Conservation (phyloP, 2,113 vertebrate genomes). For the Phoxinus phoxinus region DNA sequence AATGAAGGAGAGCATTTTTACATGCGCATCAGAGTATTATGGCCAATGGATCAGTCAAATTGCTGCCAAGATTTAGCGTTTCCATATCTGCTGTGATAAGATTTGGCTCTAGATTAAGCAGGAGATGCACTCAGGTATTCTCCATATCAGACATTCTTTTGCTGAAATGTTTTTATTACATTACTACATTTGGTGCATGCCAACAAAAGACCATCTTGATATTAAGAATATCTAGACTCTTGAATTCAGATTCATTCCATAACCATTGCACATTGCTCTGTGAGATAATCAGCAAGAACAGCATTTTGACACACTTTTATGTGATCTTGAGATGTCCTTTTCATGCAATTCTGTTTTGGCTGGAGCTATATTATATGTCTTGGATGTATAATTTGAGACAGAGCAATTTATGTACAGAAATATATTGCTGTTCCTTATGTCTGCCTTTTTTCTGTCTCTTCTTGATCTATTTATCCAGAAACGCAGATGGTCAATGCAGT, state of each 20-base stretch:
- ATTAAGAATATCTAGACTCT: neutral
- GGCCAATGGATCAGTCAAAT: neutral
- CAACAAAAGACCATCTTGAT: neutral
- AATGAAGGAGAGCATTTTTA: neutral
- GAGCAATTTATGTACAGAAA: neutral
- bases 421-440: neutral
- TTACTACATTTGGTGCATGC: neutral
- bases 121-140: slow-evolving; percentile 32
- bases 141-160: neutral
- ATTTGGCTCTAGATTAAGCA: slow-evolving; percentile 38
- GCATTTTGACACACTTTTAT: neutral
- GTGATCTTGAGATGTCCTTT: neutral
- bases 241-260: neutral
- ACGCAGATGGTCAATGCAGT: slow-evolving; percentile 59
- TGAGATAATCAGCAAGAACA: neutral
- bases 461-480: slow-evolving; percentile 18
- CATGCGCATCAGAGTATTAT: slow-evolving; percentile 26
- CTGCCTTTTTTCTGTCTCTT: neutral
- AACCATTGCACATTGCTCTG: neutral
- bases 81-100: slow-evolving; percentile 24
- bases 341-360: neutral
- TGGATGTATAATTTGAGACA: neutral
- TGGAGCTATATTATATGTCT: neutral
- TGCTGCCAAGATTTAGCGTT: slow-evolving; percentile 47
- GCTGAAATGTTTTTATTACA: neutral